Base-by-base conservation (phyloP, 1,140 invertebrate genomes). In the Bradysia coprophila region DNA sequence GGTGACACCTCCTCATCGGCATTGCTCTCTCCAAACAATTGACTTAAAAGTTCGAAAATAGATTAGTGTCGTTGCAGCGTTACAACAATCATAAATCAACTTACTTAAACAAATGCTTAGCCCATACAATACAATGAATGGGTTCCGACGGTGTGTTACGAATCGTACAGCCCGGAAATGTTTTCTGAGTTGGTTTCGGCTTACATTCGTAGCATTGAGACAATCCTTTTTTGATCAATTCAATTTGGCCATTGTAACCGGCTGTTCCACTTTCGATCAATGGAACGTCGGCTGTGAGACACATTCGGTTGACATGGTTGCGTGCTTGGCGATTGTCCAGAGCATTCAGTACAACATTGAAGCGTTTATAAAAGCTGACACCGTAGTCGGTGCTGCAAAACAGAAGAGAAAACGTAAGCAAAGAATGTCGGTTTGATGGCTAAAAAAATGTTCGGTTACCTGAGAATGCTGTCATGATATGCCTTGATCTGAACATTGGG, bases 61-160 rank as follows among this genome's bases (percentile, higher is more conserved):
- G n/a, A 43, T 20, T 47, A 34, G 37, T 40, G 24, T 40, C 21
- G 18, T 21, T 40, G 38, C 11, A 4, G 13, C n/a, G n/a, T n/a
- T n/a, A n/a, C n/a, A n/a, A n/a, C n/a, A n/a, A n/a, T n/a, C n/a
- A n/a, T n/a, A n/a, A n/a, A 23, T 11, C 20, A 22, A 66, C 75
- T 72, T 68, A 90, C 85, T 97, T 98, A 59, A 98, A 98, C 13
- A 99, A 70, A 73, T 96, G 91, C 62, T 99, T 99, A 0, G 92
- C 85, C 96, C 96, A 99, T 3, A 98, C 91, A 52, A 99, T 93
- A 58, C 96, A 99, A 63, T 99, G 96, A 50, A 99, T 95, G 0
- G 91, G 87, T 60, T 98, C 93, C 11, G 92, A 96, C n/a, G 96
- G 96, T 4, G 96, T 99, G 56, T 99, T 99, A 38, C 96, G 71